Base-by-base conservation (phyloP, 2,797 vertebrate genomes). In the Pitangus sulphuratus region DNA sequence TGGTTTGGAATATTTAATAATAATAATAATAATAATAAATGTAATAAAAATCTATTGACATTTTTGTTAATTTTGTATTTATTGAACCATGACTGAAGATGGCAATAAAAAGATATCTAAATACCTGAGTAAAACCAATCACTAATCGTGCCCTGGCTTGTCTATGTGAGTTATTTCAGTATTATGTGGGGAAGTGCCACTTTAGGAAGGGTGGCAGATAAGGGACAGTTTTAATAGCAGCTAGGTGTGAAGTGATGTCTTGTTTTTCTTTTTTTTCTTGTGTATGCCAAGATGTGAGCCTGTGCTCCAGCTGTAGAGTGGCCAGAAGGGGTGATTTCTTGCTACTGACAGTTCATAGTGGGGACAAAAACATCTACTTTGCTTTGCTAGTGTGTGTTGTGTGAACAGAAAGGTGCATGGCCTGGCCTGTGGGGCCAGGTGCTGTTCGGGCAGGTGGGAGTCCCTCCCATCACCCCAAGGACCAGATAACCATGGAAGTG, bases 61-160 rank as follows among this genome's bases (percentile, higher is more conserved):
- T 69, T 96, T 97, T 96, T 89, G 56, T 79, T 76, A 93, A 84
- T 93, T 96, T 96, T 93, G 33, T 94, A 93, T 95, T 87, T 87
- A 95, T 94, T 94, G 77, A 81, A n/a, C 75, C 45, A 78, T 31
- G 4, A 81, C 86, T 83, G 61, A 94, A 86, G 57, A 82, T 44
- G 79, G 94, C 93, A 94, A 96, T 95, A 96, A 96, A 45, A 90
- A 87, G 68, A 76, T 79, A 69, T 25, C 66, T 62, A 68, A 95
- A 89, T 48, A 87, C 44, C 24, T 30, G 74, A 94, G 70, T 74
- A 65, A 92, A 96, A 75, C 9, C 54, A 74, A 37, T 8, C 56
- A 18, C 30, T 44, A 18, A 69, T 69, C 80, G 72, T 81, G 65
- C 25, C 39, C 22, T 75, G 79, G 37, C 39, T 82, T 87, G 69